These are phyloP conservation scores for Aythya baeri DNA, from an alignment of 2,113 vertebrate species.

Conservation along the genomic window DNA sequence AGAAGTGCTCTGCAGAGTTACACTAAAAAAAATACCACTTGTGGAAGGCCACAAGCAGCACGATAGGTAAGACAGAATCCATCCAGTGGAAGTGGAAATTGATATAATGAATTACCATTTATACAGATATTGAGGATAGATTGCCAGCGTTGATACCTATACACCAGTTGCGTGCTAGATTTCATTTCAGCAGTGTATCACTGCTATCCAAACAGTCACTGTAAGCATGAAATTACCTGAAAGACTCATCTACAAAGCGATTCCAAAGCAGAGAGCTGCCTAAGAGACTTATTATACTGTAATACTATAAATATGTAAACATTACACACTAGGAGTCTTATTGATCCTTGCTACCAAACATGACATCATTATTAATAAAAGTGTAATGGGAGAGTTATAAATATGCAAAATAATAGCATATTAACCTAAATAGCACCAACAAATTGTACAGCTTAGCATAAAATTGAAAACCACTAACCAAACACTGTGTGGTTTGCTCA, in stretches of 20 bases:
- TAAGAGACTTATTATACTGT: constrained; percentile 35
- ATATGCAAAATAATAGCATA: constrained; percentile 55
- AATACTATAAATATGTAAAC: constrained; percentile 66
- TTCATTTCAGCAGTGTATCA: constrained; percentile 45
- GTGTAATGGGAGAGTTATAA: constrained; percentile 48
- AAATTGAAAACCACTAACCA: constrained; percentile 57
- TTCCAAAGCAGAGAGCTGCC: constrained; percentile 27
- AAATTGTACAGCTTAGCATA: constrained; percentile 60
- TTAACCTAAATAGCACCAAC: constrained; percentile 63
- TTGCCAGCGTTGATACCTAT: background rate
- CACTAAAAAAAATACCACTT: background rate
- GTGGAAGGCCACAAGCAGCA: background rate
- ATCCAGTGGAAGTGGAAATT: background rate
- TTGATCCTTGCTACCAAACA: constrained; percentile 50
- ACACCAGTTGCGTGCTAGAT: constrained; percentile 26
- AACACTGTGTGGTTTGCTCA: constrained; percentile 28
- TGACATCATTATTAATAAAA: constrained; percentile 69
- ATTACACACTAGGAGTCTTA: constrained; percentile 20
- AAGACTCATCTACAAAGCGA: constrained; percentile 45
- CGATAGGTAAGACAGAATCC: background rate
- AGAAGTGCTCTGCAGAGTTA: background rate
- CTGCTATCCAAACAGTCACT: constrained; percentile 17
- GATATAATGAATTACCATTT: constrained; percentile 29
- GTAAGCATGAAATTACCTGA: background rate
- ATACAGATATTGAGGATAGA: constrained; percentile 52